Evolutionary conservation across 2,113 vertebrate genomes (phyloP).

Genomic region (Gymnocephalus cernua): DNA sequence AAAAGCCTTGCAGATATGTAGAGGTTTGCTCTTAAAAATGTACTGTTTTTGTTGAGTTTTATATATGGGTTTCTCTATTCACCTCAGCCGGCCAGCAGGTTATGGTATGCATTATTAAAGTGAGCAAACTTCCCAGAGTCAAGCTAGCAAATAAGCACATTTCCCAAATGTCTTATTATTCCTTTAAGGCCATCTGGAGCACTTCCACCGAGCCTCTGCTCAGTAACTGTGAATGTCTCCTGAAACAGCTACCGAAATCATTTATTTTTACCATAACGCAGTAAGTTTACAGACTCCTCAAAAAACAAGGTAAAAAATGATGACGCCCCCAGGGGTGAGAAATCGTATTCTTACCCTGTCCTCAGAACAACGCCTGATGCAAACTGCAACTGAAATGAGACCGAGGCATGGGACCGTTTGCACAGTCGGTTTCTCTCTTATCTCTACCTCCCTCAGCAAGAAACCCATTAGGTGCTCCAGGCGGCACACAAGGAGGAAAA

Average conservation of each 20-base stretch:
- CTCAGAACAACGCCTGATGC: slow-evolving; percentile 28
- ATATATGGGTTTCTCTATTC: background rate
- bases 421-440: slow-evolving; percentile 19
- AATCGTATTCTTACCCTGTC: slow-evolving; percentile 28
- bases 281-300: slow-evolving; percentile 2
- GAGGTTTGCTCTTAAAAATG: background rate
- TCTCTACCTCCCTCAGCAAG: slow-evolving; percentile 15
- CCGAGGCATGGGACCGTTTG: background rate
- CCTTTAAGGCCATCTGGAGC: background rate
- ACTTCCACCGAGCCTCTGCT: background rate
- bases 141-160: background rate
- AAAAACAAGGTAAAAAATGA: slow-evolving; percentile 22
- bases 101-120: slow-evolving; percentile 18
- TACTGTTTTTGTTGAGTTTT: slow-evolving; percentile 7
- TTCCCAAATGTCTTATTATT: background rate
- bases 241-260: background rate
- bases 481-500: background rate
- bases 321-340: background rate
- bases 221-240: background rate
- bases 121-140: background rate
- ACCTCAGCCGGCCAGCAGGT: background rate
- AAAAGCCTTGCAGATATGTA: background rate
- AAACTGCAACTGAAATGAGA: slow-evolving; percentile 51
- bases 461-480: slow-evolving; percentile 50
- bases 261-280: background rate